A percentile compares a stretch with the other conserved stretches of the same genome.
Evolutionary conservation across 1,140 invertebrate genomes (phyloP).

Genomic region (Aricia agestis): DNA sequence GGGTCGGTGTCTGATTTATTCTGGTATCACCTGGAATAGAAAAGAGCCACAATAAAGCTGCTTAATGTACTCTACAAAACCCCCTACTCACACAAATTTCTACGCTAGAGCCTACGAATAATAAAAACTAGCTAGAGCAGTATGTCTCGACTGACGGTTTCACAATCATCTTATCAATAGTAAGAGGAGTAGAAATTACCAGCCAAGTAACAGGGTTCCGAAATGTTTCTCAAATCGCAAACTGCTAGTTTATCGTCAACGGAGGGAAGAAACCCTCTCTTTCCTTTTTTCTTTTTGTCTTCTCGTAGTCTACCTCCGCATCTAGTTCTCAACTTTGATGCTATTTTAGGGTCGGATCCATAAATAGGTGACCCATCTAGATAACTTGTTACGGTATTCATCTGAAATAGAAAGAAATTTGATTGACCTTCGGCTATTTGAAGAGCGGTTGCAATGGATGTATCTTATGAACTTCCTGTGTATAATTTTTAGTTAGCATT

Average conservation of each 20-base stretch:
- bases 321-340: constrained; percentile 68
- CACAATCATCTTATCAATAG: no score
- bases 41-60: no score
- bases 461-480: not conserved
- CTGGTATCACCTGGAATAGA: constrained; percentile 78
- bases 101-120: no score
- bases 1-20: constrained; percentile 84
- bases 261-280: constrained; percentile 77
- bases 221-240: constrained; percentile 80
- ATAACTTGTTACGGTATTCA: constrained; percentile 83
- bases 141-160: no score
- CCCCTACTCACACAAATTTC: no score
- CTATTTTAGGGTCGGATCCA: constrained; percentile 70
- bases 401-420: constrained; percentile 57
- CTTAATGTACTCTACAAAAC: no score
- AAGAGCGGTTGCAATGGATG: not conserved
- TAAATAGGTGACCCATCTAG: constrained; percentile 84
- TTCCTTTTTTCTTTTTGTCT: constrained; percentile 50
- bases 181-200: constrained; percentile 38
- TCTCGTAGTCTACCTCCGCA: constrained; percentile 70
- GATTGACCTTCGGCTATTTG: not conserved
- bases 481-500: no score
- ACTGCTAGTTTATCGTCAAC: constrained; percentile 78
- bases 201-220: constrained; percentile 79
- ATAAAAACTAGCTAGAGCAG: no score